phyloP scores from a whole-genome alignment of 2,888 invertebrate species.

The Noctua comes region DNA sequence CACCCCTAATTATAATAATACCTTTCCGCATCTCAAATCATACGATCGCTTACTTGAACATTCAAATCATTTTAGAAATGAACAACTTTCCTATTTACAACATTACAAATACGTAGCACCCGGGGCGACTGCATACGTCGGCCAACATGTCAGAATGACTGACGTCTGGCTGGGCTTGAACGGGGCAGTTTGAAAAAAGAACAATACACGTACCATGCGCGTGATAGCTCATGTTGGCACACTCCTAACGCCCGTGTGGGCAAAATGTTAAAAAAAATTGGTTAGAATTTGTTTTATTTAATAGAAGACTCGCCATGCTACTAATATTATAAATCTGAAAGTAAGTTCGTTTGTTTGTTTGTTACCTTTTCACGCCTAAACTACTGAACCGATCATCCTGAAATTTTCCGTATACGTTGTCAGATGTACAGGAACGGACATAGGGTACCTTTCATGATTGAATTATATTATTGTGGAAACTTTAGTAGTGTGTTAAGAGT shows the following conservation, averaged over 20 bases:
- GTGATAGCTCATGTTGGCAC: background rate
- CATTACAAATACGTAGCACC: background rate
- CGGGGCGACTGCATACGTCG: background rate
- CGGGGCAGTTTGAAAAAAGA: conserved; percentile 24
- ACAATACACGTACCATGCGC: conserved; percentile 9
- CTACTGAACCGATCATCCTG: too few species aligned
- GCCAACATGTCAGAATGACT: conserved; percentile 24
- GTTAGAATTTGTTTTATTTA: background rate
- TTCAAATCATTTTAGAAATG: background rate
- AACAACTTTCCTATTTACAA: background rate
- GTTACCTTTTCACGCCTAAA: too few species aligned
- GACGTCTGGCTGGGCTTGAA: conserved; percentile 7
- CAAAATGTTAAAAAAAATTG: background rate
- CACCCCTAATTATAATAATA: too few species aligned
- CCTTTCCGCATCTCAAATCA: background rate
- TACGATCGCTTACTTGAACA: background rate
- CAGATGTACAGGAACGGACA: too few species aligned
- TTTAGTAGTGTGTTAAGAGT: too few species aligned
- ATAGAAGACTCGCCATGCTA: too few species aligned
- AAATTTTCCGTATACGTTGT: too few species aligned
- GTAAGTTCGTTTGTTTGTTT: too few species aligned
- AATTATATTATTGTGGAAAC: too few species aligned
- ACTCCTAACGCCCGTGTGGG: background rate
- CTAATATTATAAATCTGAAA: too few species aligned
- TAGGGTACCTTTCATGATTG: too few species aligned